Conservation (phyloP, 2,888 invertebrate genomes). For the Scaptomyza caliginosa region DNA sequence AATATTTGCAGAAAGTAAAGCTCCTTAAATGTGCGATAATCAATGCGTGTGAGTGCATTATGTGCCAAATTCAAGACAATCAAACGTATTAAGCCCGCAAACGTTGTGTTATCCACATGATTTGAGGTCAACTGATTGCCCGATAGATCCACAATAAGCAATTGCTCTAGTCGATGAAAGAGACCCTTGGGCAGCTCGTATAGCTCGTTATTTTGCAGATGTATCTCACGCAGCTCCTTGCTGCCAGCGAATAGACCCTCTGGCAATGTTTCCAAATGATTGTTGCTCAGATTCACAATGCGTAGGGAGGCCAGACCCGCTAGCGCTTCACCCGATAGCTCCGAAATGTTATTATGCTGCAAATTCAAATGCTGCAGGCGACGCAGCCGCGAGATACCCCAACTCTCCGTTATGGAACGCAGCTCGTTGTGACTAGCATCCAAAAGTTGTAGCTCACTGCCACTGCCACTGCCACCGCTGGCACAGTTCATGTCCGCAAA, state of each 20-base stretch:
- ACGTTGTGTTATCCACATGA: slow-evolving; percentile 94
- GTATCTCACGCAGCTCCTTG: slow-evolving; percentile 92
- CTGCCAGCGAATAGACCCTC: slow-evolving; percentile 92
- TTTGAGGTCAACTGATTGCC: slow-evolving; percentile 93
- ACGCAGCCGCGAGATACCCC: slow-evolving; percentile 90
- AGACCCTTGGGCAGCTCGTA: slow-evolving; percentile 92
- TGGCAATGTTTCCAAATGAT: slow-evolving; percentile 92
- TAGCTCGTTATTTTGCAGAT: slow-evolving; percentile 93
- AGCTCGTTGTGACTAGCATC: slow-evolving; percentile 93
- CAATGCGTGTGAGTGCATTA: slow-evolving; percentile 92
- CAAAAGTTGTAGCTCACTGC: slow-evolving; percentile 89
- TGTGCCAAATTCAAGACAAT: slow-evolving; percentile 94
- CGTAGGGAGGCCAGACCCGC: slow-evolving; percentile 91
- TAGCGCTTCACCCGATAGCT: slow-evolving; percentile 92
- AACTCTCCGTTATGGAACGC: slow-evolving; percentile 88
- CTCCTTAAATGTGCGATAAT: slow-evolving; percentile 93
- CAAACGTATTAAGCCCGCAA: slow-evolving; percentile 92
- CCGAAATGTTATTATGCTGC: slow-evolving; percentile 92
- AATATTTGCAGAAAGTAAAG: slow-evolving; percentile 93
- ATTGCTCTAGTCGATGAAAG: slow-evolving; percentile 92
- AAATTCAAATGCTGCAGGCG: slow-evolving; percentile 92
- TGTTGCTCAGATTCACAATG: slow-evolving; percentile 94
- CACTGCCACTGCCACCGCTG: slow-evolving; percentile 87
- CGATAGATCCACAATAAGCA: slow-evolving; percentile 93
- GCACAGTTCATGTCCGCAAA: slow-evolving; percentile 86